Percentiles rank a stretch among this genome's conserved stretches.
phyloP scores from a whole-genome alignment of 92 coral and sea anemone species.

The Bergia puertoricense region DNA sequence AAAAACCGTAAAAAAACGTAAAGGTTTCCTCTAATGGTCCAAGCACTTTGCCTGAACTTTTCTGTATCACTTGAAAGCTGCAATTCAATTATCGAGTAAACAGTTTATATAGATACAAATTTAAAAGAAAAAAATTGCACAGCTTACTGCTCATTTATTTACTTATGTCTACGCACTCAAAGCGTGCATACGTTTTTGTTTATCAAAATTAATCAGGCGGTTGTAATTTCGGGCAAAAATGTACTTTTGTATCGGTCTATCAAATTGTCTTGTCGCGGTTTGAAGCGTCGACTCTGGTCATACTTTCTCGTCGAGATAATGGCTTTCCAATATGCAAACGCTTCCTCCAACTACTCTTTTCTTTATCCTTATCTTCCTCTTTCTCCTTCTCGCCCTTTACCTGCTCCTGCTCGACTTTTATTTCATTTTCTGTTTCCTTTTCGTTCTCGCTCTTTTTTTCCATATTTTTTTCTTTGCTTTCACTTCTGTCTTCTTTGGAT shows the following conservation, averaged over 20 bases:
- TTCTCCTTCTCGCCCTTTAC: neutral
- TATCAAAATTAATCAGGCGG: neutral
- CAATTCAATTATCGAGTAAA: too few species aligned
- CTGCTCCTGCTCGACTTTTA: neutral
- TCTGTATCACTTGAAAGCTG: too few species aligned
- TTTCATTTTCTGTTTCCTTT: neutral
- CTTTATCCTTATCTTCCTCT: constrained; percentile 13
- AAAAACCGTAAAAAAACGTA: neutral
- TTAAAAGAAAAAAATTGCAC: neutral
- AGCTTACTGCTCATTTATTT: neutral
- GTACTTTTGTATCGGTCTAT: neutral
- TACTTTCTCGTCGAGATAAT: constrained; percentile 25
- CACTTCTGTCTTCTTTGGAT: constrained; percentile 12
- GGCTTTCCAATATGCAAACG: constrained; percentile 33
- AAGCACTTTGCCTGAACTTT: neutral
- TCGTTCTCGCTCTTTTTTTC: constrained; percentile 20
- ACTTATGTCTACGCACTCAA: neutral
- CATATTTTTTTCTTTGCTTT: constrained; percentile 6
- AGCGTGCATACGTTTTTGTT: neutral
- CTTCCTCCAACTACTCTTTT: constrained; percentile 32
- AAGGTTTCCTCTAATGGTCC: neutral
- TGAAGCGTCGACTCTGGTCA: constrained; percentile 4
- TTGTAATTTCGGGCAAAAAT: neutral
- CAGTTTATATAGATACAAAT: neutral
- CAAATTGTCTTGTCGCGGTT: constrained; percentile 16